phyloP scores from a whole-genome alignment of 2,888 invertebrate genomes.

The Papilio protenor region DNA sequence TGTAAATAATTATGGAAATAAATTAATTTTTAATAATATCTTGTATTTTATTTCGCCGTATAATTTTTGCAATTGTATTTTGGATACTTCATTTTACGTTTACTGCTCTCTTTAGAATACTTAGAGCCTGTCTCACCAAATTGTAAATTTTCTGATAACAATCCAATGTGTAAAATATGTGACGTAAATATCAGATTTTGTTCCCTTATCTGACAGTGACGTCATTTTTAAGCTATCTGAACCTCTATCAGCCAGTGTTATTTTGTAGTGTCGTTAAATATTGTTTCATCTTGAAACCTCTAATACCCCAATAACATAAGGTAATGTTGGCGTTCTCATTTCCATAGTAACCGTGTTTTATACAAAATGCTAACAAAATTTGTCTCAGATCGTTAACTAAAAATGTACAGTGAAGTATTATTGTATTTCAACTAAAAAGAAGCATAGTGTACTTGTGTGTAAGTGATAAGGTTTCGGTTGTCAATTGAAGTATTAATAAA shows the following conservation, averaged over 20 bases:
- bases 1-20: conserved; percentile 27
- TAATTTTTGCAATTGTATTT: neutral
- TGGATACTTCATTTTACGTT: neutral
- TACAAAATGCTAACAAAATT: neutral
- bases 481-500: neutral
- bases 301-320: too few species aligned
- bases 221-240: too few species aligned
- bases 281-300: too few species aligned
- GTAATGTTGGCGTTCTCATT: neutral
- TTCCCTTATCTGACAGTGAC: too few species aligned
- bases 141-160: too few species aligned
- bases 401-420: too few species aligned
- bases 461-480: neutral
- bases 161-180: too few species aligned
- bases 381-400: neutral
- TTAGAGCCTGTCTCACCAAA: too few species aligned
- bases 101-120: neutral
- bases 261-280: too few species aligned
- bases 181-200: too few species aligned
- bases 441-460: neutral
- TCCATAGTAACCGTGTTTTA: neutral
- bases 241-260: too few species aligned
- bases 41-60: neutral
- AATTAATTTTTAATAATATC: conserved; percentile 14
- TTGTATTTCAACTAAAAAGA: neutral